A percentile compares a stretch with the other conserved stretches of the same genome.
These are phyloP conservation scores for Prosopocoilus inquinatus DNA, from an alignment of 2,888 invertebrate genomes.

Conservation along the genomic window DNA sequence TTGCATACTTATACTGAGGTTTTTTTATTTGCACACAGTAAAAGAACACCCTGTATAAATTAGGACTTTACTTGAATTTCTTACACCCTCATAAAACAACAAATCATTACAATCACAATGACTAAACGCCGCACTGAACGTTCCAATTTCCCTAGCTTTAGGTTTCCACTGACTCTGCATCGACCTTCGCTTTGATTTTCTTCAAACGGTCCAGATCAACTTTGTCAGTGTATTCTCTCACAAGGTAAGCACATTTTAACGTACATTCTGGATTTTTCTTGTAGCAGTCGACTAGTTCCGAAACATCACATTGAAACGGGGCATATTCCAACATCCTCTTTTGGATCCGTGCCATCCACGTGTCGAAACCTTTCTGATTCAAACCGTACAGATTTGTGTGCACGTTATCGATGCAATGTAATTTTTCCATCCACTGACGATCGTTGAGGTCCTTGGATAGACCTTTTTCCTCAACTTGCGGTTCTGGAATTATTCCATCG, in stretches of 20 bases:
- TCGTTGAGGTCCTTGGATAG: conserved; percentile 16
- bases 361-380: conserved; percentile 31
- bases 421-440: conserved; percentile 43
- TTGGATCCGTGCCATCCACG: too few relatives aligned
- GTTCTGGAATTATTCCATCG: conserved; percentile 29
- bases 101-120: too few relatives aligned
- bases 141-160: not conserved
- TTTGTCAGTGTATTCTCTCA: conserved; percentile 39
- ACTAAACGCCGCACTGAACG: too few relatives aligned
- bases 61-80: too few relatives aligned
- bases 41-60: too few relatives aligned
- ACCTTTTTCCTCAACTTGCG: conserved; percentile 7
- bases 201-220: conserved; percentile 36
- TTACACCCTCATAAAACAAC: too few relatives aligned
- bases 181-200: conserved; percentile 33
- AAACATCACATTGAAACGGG: too few relatives aligned
- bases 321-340: too few relatives aligned
- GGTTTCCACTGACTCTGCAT: conserved; percentile 10
- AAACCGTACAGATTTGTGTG: conserved; percentile 54
- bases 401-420: conserved; percentile 53
- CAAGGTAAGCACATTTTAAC: conserved; percentile 35
- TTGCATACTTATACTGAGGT: too few relatives aligned
- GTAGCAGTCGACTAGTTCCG: conserved; percentile 22
- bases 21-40: too few relatives aligned
- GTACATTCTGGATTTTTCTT: conserved; percentile 28